phyloP scores from a whole-genome alignment of 1,140 invertebrate genomes.

The Drosophila pruinosa region DNA sequence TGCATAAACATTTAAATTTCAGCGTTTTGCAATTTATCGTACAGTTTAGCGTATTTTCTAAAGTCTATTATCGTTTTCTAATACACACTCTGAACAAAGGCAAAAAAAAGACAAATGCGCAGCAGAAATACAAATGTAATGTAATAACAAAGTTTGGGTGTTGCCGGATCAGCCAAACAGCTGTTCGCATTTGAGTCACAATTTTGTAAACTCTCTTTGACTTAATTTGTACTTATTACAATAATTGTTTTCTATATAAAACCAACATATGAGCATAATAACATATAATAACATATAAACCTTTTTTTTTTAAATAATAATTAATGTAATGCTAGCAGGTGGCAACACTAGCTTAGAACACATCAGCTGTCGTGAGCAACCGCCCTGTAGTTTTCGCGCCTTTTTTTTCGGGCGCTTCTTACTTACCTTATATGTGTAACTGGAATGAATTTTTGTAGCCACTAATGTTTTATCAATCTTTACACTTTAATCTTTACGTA shows the following conservation, averaged over 20 bases:
- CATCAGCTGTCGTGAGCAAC: constrained; percentile 54
- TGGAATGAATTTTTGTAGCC: constrained; percentile 9
- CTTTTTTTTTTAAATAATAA: neutral
- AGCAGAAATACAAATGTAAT: constrained; percentile 79
- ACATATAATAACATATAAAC: no score
- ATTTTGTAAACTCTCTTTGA: neutral
- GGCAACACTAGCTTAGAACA: constrained; percentile 34
- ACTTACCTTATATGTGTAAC: constrained; percentile 40
- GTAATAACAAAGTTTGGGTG: constrained; percentile 63
- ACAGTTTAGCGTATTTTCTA: constrained; percentile 38
- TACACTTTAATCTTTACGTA: neutral
- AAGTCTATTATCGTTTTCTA: constrained; percentile 57
- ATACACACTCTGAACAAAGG: constrained; percentile 66
- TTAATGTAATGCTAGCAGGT: neutral
- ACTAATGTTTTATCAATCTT: neutral
- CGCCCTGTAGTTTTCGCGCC: constrained; percentile 38
- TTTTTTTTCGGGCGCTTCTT: constrained; percentile 21
- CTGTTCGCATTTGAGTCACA: constrained; percentile 42
- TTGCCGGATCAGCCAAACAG: constrained; percentile 55
- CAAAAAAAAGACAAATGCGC: constrained; percentile 65
- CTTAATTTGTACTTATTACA: neutral
- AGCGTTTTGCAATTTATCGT: constrained; percentile 53
- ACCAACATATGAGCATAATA: neutral
- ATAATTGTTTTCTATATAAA: neutral
- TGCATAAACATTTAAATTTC: constrained; percentile 32